Conservation (phyloP, 2,797 vertebrate genomes). For the Sebastes cheni region DNA sequence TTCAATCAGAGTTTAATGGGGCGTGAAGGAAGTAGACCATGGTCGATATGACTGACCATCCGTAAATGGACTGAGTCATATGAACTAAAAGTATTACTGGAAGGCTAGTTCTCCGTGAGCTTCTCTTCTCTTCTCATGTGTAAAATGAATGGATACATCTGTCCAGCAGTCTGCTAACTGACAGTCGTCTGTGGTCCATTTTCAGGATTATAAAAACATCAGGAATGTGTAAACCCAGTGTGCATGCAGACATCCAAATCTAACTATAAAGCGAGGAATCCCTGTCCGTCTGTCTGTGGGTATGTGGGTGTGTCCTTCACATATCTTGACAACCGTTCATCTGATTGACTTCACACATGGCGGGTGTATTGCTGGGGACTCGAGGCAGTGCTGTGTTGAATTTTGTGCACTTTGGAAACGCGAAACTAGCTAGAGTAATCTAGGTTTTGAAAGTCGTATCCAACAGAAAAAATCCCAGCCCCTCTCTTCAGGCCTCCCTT, state of each 20-base stretch:
- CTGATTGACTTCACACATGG: fast-evolving
- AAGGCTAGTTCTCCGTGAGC: conserved; percentile 37
- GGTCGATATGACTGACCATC: conserved; percentile 58
- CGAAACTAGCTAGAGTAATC: too few relatives aligned
- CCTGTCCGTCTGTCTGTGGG: background rate
- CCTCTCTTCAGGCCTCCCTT: too few relatives aligned
- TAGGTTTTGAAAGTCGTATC: too few relatives aligned
- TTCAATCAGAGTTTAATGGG: conserved; percentile 54
- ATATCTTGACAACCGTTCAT: background rate
- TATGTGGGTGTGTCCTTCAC: background rate
- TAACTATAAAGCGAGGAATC: background rate
- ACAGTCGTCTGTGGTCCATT: conserved; percentile 20
- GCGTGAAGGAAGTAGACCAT: conserved; percentile 42
- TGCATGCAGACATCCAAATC: background rate
- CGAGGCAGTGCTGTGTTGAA: fast-evolving
- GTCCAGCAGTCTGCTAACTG: conserved; percentile 7
- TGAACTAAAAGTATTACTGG: conserved; percentile 55
- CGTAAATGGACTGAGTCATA: conserved; percentile 65
- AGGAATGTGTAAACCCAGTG: conserved; percentile 13
- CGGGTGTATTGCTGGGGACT: background rate
- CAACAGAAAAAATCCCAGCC: too few relatives aligned
- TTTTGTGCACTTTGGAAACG: background rate
- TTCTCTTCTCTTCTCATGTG: conserved; percentile 6
- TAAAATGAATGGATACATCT: conserved; percentile 14
- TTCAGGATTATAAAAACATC: conserved; percentile 23